Conservation (phyloP, 1,140 invertebrate genomes). For the Listronotus bonariensis region DNA sequence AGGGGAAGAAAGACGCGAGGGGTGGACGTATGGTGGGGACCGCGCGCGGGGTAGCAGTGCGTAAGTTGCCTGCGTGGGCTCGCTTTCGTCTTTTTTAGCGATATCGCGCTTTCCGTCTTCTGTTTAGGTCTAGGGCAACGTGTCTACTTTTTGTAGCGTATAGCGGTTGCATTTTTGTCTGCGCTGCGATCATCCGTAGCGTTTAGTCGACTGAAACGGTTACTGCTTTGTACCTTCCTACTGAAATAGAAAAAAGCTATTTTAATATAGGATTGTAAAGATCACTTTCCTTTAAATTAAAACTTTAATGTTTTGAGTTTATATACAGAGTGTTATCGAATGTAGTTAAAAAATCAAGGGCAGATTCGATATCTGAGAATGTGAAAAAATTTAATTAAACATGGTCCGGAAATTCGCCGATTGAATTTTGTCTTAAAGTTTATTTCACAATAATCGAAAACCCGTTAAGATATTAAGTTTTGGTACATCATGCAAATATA, state of each 20-base stretch:
- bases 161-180: slow-evolving; percentile 26
- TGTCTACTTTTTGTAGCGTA: slow-evolving; percentile 30
- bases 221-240: not conserved
- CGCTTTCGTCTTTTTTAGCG: slow-evolving; percentile 38
- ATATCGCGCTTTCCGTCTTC: slow-evolving; percentile 33
- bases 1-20: slow-evolving; percentile 45
- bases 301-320: too few relatives aligned
- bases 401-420: too few relatives aligned
- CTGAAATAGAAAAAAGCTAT: not conserved
- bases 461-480: too few relatives aligned
- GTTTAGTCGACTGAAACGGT: slow-evolving; percentile 7
- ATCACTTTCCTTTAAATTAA: not conserved
- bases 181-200: slow-evolving; percentile 23
- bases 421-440: too few relatives aligned
- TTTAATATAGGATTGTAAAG: not conserved
- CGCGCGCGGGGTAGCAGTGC: slow-evolving; percentile 39
- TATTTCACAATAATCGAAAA: too few relatives aligned
- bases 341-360: too few relatives aligned
- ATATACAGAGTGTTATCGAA: too few relatives aligned
- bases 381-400: too few relatives aligned
- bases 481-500: too few relatives aligned
- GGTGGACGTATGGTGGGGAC: slow-evolving; percentile 41
- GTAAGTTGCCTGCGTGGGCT: slow-evolving; percentile 39
- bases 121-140: slow-evolving; percentile 40
- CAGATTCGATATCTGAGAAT: too few relatives aligned